Conservation (phyloP, 2,113 vertebrate species). For the Amblyopsis rosae region DNA sequence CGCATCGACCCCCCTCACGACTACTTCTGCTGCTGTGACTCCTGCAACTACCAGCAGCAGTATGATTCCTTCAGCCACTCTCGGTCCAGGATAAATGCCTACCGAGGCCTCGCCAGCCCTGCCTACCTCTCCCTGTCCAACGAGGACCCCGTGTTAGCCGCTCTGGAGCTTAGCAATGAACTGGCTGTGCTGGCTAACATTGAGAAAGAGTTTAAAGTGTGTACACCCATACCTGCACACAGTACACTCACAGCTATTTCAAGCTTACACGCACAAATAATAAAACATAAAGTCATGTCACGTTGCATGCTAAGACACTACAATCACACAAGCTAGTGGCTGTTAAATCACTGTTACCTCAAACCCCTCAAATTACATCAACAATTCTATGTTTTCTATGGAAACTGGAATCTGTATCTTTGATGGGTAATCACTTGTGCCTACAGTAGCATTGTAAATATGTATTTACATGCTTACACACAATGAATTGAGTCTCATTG, state of each 20-base stretch:
- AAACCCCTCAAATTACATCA: no score
- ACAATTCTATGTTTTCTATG: no score
- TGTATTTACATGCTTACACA: background rate
- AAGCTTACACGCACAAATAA: background rate
- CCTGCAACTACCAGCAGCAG: conserved; percentile 93
- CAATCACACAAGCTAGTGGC: no score
- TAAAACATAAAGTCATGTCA: background rate
- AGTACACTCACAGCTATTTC: background rate
- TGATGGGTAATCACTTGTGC: no score
- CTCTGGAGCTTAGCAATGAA: conserved; percentile 96
- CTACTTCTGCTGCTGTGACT: conserved; percentile 96
- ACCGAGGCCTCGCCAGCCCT: conserved; percentile 94
- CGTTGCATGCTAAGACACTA: no score
- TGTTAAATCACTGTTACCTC: no score
- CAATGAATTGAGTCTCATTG: background rate
- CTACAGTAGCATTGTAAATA: background rate
- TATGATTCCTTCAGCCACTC: conserved; percentile 98
- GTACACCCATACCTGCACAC: background rate
- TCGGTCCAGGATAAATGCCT: conserved; percentile 94
- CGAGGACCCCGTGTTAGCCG: conserved; percentile 94
- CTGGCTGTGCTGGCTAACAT: conserved; percentile 93
- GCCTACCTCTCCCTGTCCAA: conserved; percentile 94
- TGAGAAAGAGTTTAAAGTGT: conserved; percentile 98
- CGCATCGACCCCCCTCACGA: conserved; percentile 92
- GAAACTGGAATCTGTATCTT: no score